A percentile compares a stretch with the other conserved stretches of the same genome.
Conservation (phyloP, 1,140 invertebrate genomes). For the Dinothrombium tinctorium region DNA sequence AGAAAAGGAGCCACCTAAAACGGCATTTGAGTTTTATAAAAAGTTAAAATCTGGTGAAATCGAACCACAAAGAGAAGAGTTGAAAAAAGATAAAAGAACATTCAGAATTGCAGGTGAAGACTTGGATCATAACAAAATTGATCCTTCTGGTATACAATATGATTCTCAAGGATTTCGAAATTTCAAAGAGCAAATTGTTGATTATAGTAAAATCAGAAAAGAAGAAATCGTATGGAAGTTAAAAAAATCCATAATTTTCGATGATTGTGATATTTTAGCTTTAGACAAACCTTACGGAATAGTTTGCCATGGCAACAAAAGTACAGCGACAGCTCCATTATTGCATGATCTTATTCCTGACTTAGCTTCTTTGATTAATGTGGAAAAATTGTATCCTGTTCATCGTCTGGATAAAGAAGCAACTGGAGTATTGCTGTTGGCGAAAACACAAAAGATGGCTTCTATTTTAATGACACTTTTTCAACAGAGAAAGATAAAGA, state of each 20-base stretch:
- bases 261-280: constrained; percentile 22
- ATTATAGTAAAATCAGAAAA: constrained; percentile 12
- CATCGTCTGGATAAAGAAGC: constrained; percentile 30
- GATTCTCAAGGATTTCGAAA: constrained; percentile 19
- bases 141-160: neutral
- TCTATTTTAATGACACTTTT: constrained; percentile 22
- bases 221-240: constrained; percentile 13
- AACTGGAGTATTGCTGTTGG: constrained; percentile 21
- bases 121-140: constrained; percentile 1
- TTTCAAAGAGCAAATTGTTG: constrained; percentile 17
- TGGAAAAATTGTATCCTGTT: constrained; percentile 21
- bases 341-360: constrained; percentile 20
- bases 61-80: neutral
- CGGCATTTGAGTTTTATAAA: constrained; percentile 4
- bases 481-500: constrained; percentile 22
- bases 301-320: constrained; percentile 19
- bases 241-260: constrained; percentile 3
- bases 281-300: constrained; percentile 29
- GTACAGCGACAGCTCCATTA: constrained; percentile 17
- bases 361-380: constrained; percentile 8
- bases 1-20: constrained; percentile 4
- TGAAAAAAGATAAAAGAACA: constrained; percentile 1
- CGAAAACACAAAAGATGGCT: constrained; percentile 21
- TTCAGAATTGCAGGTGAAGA: constrained; percentile 8
- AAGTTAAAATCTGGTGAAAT: neutral